Evolutionary conservation across 2,113 vertebrate genomes (phyloP).

Genomic region (Benthochromis sp.): DNA sequence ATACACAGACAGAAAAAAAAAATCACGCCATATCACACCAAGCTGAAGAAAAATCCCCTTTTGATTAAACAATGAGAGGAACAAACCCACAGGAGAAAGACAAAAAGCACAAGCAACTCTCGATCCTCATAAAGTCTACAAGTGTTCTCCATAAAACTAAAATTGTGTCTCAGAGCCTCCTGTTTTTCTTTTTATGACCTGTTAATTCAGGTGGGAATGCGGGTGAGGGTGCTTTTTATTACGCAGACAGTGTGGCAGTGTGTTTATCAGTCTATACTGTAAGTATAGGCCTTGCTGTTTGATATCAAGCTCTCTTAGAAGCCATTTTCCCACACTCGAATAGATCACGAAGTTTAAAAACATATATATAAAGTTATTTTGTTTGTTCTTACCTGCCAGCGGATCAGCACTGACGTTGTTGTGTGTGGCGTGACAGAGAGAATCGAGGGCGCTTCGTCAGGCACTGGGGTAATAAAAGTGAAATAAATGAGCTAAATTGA

Average conservation of each 20-base stretch:
- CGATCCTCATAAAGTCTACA: conserved; percentile 44
- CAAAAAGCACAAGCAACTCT: conserved; percentile 1
- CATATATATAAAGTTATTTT: not conserved
- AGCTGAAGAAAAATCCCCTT: conserved; percentile 33
- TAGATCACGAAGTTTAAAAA: not conserved
- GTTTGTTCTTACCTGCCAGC: conserved; percentile 82
- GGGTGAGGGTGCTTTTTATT: conserved; percentile 2
- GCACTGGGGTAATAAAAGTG: conserved; percentile 69
- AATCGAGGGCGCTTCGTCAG: conserved; percentile 83
- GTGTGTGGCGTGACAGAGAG: conserved; percentile 91
- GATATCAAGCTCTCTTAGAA: not conserved
- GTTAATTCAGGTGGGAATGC: conserved; percentile 44
- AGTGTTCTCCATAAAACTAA: conserved; percentile 53
- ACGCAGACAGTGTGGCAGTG: not conserved
- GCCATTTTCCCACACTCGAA: not conserved
- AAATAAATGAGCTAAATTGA: conserved; percentile 35
- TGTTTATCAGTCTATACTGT: not conserved
- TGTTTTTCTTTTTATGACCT: conserved; percentile 40
- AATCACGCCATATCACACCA: not conserved
- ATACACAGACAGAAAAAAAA: not conserved
- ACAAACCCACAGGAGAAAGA: not conserved
- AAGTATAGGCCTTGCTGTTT: not conserved
- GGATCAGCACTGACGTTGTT: conserved; percentile 90
- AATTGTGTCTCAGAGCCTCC: conserved; percentile 29
- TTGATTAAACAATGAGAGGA: conserved; percentile 21